Conservation (phyloP, 30 jellyfish, hydroid and myxozoan species). For the Cassiopea xamachana region DNA sequence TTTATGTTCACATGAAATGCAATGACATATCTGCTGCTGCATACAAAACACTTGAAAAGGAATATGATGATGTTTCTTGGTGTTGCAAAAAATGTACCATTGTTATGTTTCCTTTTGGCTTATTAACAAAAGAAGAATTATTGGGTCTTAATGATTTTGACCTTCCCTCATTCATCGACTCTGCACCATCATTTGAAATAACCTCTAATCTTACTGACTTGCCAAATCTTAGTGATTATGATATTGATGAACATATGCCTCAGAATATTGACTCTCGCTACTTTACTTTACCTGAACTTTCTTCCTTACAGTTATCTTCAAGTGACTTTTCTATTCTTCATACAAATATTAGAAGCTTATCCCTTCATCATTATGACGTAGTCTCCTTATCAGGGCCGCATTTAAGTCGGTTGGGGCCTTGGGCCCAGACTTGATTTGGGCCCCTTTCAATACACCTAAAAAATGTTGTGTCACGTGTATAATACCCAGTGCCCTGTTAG, state of each 20-base stretch:
- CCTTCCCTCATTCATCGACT: conserved; percentile 44
- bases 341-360: no score
- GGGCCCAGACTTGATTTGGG: no score
- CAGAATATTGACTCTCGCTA: no score
- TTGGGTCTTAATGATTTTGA: conserved; percentile 33
- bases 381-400: no score
- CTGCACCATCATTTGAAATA: conserved; percentile 52
- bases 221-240: conserved; percentile 53
- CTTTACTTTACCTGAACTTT: conserved; percentile 21
- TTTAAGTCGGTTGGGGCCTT: no score
- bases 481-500: no score
- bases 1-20: conserved; percentile 29
- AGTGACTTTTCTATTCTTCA: no score
- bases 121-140: conserved; percentile 34
- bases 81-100: conserved; percentile 41
- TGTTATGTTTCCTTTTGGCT: conserved; percentile 51
- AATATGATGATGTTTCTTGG: conserved; percentile 24
- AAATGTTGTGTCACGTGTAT: no score
- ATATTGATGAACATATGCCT: conserved; percentile 27
- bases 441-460: no score
- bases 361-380: no score
- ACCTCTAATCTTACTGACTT: conserved; percentile 35
- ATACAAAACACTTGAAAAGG: conserved; percentile 3
- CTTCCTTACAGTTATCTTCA: conserved; percentile 1
- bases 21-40: conserved; percentile 11